Base-by-base conservation (phyloP, 2,888 invertebrate genomes). In the Odontocerum albicorne region DNA sequence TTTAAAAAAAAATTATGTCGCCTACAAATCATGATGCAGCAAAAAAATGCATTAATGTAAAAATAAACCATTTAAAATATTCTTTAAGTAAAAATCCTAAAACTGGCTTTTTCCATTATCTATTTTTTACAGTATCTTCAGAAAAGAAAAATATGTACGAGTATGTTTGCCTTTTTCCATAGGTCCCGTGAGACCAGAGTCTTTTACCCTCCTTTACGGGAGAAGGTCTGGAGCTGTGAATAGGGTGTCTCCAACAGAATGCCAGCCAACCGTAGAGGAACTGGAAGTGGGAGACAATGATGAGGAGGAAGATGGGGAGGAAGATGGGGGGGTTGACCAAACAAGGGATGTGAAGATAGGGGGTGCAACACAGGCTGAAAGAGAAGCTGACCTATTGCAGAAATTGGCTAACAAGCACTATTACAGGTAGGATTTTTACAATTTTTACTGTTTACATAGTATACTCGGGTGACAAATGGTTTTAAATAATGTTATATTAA, bases 141-240 rank as follows among this genome's bases (percentile, higher is more conserved):
- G n/a, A n/a, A n/a, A n/a, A n/a, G n/a, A n/a, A n/a, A n/a, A n/a
- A n/a, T n/a, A n/a, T n/a, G n/a, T n/a, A n/a, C n/a, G n/a, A n/a
- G n/a, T n/a, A n/a, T 3, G 32, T 33, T 46, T 47, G 15, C 35
- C 19, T 16, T 19, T 17, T 6, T 31, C 20, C n/a, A 6, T 20
- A 60, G 61, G 61, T 40, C 58, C 61, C n/a, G 61, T 61, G 3
- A 33, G 61, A n/a, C 61, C 61, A 8, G 61, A 61, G 22, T 61
- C 61, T 8, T 61, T 58, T 44, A 58, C 58, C 10, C 36, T 53
- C 15, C 17, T 53, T 27, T 58, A 58, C 35, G 42, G 46, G 12
- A 19, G 56, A 19, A 32, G 50, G 27, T 27, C 42, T 17, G 53
- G 46, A 15, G 22, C 36, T 15, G 10, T 16, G 31, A 16, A 40